Conservation (phyloP, 2,888 invertebrate species). For the Auanema freiburgensis region DNA sequence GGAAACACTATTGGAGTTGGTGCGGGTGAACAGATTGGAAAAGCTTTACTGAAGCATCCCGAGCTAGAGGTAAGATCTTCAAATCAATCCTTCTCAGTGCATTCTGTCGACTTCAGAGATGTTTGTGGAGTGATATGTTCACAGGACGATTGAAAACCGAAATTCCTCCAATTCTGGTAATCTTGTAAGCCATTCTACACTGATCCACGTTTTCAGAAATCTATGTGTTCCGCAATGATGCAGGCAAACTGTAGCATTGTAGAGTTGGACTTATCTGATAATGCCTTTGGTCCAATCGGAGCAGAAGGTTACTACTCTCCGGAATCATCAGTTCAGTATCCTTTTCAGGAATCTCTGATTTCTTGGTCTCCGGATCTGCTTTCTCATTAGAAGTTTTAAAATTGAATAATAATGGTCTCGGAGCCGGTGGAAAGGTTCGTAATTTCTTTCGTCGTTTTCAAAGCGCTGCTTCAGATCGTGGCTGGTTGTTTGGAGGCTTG, state of each 20-base stretch:
- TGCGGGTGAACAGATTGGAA: conserved; percentile 43
- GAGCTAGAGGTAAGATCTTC: conserved; percentile 25
- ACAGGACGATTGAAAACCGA: conserved; percentile 91
- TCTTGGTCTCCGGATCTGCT: conserved; percentile 82
- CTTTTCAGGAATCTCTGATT: conserved; percentile 94
- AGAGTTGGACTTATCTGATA: conserved; percentile 90
- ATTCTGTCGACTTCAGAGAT: conserved; percentile 68
- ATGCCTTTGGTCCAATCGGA: conserved; percentile 94
- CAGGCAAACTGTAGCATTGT: conserved; percentile 78
- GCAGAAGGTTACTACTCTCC: conserved; percentile 73
- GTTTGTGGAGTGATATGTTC: conserved; percentile 94
- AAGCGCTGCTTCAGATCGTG: conserved; percentile 25
- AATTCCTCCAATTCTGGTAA: conserved; percentile 86
- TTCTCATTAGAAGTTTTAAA: conserved; percentile 80
- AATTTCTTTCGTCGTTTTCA: conserved; percentile 1
- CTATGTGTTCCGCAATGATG: conserved; percentile 80
- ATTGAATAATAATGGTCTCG: conserved; percentile 92
- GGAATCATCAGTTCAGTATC: conserved; percentile 74
- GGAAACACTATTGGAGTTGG: conserved; percentile 56
- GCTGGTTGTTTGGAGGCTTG: conserved; percentile 48
- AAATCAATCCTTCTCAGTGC: too few relatives aligned
- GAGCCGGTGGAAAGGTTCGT: conserved; percentile 80
- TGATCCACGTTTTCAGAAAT: conserved; percentile 67
- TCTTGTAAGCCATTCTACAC: too few relatives aligned
- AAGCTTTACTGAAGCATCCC: conserved; percentile 30